Conservation (phyloP, 1,140 invertebrate genomes). For the Pantala flavescens region DNA sequence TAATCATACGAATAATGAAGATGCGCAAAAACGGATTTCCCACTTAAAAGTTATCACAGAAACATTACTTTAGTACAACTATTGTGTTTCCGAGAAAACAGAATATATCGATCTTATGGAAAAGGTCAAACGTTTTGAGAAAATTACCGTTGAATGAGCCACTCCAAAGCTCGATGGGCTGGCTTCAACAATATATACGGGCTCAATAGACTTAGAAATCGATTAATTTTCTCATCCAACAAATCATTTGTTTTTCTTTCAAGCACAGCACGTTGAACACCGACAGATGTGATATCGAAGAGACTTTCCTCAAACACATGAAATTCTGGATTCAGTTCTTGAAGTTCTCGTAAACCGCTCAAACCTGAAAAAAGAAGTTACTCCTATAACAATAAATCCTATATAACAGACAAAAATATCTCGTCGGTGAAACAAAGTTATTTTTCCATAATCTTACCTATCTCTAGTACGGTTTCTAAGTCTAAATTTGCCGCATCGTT, state of each 20-base stretch:
- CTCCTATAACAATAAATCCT: too few relatives aligned
- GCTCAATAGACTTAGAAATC: constrained; percentile 69
- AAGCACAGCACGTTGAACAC: constrained; percentile 70
- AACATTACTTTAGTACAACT: neutral
- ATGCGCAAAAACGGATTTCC: neutral
- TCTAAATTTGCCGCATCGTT: constrained; percentile 79
- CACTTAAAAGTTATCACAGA: neutral
- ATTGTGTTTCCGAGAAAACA: neutral
- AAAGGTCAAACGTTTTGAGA: neutral
- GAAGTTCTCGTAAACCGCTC: constrained; percentile 52
- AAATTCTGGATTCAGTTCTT: constrained; percentile 65
- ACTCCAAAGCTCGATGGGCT: constrained; percentile 83
- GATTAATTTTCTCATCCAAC: constrained; percentile 62
- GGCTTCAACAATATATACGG: constrained; percentile 78
- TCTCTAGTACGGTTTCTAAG: constrained; percentile 68
- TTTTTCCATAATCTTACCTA: too few relatives aligned
- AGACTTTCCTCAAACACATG: constrained; percentile 59
- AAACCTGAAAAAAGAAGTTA: constrained; percentile 33
- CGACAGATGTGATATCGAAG: constrained; percentile 60
- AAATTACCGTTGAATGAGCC: constrained; percentile 63
- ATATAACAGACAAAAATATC: too few relatives aligned
- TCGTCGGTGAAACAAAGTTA: too few relatives aligned
- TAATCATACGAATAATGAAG: neutral
- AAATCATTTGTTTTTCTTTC: constrained; percentile 60
- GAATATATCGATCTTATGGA: neutral